Percentiles rank a stretch among this genome's conserved stretches.
Conservation (phyloP, 2,888 invertebrate species). For the Xiphydria camelus region DNA sequence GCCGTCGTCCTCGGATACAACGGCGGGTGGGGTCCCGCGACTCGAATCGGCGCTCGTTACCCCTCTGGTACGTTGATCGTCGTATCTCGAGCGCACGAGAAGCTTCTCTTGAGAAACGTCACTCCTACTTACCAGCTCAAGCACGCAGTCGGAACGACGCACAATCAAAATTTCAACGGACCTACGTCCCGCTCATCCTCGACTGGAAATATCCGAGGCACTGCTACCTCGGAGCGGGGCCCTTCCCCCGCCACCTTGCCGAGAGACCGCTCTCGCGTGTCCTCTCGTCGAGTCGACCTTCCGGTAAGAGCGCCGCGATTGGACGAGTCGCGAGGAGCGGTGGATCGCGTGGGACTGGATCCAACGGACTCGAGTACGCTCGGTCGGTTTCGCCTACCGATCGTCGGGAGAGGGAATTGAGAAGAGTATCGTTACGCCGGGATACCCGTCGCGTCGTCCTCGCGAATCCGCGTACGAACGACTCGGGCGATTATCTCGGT, state of each 20-base stretch:
- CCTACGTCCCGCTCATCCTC: slow-evolving; percentile 52
- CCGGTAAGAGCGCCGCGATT: slow-evolving; percentile 12
- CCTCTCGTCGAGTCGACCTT: slow-evolving; percentile 14
- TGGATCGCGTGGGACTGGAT: slow-evolving; percentile 21
- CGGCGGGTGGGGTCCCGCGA: no score
- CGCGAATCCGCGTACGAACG: no score
- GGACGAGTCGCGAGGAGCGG: neutral
- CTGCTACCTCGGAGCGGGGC: slow-evolving; percentile 35
- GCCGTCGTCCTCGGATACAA: no score
- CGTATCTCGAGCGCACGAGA: slow-evolving; percentile 11
- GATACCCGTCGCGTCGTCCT: no score
- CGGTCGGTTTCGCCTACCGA: slow-evolving; percentile 18
- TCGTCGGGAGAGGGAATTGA: no score
- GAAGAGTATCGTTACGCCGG: no score
- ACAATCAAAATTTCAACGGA: slow-evolving; percentile 15
- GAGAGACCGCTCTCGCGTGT: no score
- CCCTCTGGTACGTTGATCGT: slow-evolving; percentile 6
- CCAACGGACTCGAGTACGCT: slow-evolving; percentile 29
- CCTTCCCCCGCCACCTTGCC: slow-evolving; percentile 9
- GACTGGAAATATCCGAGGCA: slow-evolving; percentile 50
- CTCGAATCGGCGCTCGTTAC: slow-evolving; percentile 6
- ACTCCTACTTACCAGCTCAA: slow-evolving; percentile 50
- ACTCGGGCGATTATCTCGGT: no score
- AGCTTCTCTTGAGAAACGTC: no score
- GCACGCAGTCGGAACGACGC: no score